phyloP scores from a whole-genome alignment of 2,113 vertebrate species.

The Fulmarus glacialis region DNA sequence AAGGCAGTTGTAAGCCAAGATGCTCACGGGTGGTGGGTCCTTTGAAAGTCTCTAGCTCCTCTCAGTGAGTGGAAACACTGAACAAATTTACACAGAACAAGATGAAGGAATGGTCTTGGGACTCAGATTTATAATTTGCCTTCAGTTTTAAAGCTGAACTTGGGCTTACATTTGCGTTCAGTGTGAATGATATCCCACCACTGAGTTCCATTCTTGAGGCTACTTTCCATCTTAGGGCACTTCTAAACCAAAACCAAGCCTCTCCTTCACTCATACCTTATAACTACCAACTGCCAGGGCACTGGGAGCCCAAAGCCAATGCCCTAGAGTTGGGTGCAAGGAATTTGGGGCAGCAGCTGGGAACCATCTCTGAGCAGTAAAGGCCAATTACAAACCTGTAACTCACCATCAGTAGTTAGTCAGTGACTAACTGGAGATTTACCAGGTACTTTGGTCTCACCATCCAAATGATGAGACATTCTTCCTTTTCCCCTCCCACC shows the following conservation, averaged over 20 bases:
- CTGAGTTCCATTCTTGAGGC: not conserved
- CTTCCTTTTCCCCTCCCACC: not conserved
- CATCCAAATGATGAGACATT: not conserved
- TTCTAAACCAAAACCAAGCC: not conserved
- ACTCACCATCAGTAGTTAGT: not conserved
- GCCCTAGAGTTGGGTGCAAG: not conserved
- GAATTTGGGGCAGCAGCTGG: not conserved
- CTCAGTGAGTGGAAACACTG: not conserved
- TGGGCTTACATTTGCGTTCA: accelerated
- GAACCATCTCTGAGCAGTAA: not conserved
- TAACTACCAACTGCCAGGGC: not conserved
- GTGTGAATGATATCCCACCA: not conserved
- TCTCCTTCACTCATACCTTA: not conserved
- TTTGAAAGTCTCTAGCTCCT: not conserved
- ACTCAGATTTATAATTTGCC: not conserved
- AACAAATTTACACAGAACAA: not conserved
- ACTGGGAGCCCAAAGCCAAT: not conserved
- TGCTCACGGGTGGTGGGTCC: not conserved
- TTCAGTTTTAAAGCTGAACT: not conserved
- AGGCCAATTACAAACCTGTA: not conserved
- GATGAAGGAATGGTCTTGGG: not conserved
- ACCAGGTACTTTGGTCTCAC: not conserved
- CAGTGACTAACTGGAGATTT: not conserved
- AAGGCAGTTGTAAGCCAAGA: not conserved
- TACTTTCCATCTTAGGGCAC: not conserved